These are phyloP conservation scores for Chrysocyon brachyurus DNA, from an alignment of 2,797 vertebrate genomes.

Conservation along the genomic window DNA sequence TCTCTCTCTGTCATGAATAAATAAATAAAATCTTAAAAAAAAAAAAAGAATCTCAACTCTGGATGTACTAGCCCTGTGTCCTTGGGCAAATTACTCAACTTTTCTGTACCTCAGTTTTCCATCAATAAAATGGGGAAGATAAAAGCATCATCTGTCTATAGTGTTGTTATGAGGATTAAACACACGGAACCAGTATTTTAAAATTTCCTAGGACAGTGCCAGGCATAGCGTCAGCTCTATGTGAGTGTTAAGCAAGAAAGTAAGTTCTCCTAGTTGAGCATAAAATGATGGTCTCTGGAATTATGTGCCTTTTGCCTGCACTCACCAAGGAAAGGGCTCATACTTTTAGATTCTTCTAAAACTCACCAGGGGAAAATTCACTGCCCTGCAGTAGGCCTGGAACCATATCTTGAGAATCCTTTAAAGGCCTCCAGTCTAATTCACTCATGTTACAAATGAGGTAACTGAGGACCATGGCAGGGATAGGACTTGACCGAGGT, in stretches of 20 bases:
- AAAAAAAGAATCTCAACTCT: neutral
- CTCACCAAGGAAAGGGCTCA: neutral
- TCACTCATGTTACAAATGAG: slow-evolving; percentile 15
- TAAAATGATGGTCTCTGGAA: slow-evolving; percentile 8
- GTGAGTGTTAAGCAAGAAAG: neutral
- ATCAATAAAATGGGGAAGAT: neutral
- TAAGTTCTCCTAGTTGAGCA: neutral
- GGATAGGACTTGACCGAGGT: neutral
- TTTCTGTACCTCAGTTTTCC: neutral
- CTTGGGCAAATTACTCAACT: neutral
- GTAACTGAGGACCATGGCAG: neutral
- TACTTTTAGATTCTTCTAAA: slow-evolving; percentile 32
- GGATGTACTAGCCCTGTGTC: neutral
- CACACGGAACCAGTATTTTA: neutral
- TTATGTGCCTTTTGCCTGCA: neutral
- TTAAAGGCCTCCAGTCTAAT: neutral
- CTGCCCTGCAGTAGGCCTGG: neutral
- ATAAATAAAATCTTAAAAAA: no score
- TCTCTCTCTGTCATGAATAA: no score
- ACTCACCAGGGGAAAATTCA: neutral
- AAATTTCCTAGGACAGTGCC: neutral
- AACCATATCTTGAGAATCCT: neutral
- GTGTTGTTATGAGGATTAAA: neutral
- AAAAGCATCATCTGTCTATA: neutral
- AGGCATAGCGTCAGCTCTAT: neutral